Percentiles rank a stretch among this genome's conserved stretches.
Conservation (phyloP, 2,113 vertebrate species). For the Callopanchax toddi region DNA sequence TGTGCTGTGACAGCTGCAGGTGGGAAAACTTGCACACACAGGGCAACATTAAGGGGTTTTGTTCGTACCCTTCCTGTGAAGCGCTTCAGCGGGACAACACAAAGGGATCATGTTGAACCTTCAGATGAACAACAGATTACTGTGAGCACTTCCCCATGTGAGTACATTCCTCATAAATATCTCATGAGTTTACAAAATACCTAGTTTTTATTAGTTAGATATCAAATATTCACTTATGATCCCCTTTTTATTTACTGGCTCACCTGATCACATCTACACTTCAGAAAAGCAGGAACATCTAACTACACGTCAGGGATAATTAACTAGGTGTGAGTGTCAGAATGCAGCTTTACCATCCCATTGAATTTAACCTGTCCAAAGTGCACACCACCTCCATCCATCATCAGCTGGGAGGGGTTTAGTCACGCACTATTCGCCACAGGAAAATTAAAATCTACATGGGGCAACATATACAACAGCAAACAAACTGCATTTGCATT, state of each 20-base stretch:
- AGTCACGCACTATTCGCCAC: background rate
- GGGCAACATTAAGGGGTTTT: conserved; percentile 30
- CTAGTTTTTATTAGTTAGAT: background rate
- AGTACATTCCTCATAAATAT: conserved; percentile 11
- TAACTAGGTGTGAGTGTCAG: background rate
- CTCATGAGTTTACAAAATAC: conserved; percentile 26
- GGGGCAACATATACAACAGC: too few relatives aligned
- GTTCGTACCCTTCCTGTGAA: conserved; percentile 35
- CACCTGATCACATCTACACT: too few relatives aligned
- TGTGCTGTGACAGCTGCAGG: conserved; percentile 56
- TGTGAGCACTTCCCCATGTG: conserved; percentile 30
- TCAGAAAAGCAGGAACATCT: too few relatives aligned
- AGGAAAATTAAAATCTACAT: too few relatives aligned
- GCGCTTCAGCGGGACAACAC: conserved; percentile 45
- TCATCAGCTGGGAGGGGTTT: too few relatives aligned
- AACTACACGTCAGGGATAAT: background rate
- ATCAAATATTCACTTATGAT: conserved; percentile 23
- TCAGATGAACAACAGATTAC: conserved; percentile 39
- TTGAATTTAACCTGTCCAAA: background rate
- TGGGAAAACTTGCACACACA: conserved; percentile 21
- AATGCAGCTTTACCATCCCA: background rate
- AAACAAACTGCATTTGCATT: too few relatives aligned
- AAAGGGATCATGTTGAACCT: conserved; percentile 38
- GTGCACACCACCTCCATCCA: background rate
- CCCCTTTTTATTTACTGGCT: too few relatives aligned